Conservation (phyloP, 2,113 vertebrate species). For the Coregonus clupeaformis region DNA sequence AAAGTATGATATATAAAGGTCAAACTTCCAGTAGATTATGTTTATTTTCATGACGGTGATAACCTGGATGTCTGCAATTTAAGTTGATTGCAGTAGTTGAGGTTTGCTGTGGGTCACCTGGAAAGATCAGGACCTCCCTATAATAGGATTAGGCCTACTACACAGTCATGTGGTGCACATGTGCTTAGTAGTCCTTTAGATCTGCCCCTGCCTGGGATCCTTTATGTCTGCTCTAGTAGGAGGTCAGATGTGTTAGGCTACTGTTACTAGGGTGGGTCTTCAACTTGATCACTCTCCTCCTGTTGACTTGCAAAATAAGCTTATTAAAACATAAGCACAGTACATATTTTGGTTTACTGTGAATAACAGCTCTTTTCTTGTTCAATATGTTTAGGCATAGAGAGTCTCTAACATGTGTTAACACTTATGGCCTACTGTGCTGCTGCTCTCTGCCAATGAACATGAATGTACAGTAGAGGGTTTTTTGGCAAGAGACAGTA, state of each 20-base stretch:
- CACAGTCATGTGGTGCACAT: slow-evolving; percentile 9
- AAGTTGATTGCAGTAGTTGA: neutral
- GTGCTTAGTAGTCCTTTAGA: neutral
- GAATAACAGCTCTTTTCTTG: neutral
- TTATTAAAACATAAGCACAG: too few relatives aligned
- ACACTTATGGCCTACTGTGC: neutral
- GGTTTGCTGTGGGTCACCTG: neutral
- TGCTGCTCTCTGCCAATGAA: neutral
- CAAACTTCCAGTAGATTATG: neutral
- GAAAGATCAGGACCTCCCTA: neutral
- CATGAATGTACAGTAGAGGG: neutral
- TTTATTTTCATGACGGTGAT: neutral
- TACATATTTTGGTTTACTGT: too few relatives aligned
- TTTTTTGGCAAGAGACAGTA: neutral
- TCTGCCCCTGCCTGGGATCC: neutral
- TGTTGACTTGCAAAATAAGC: neutral
- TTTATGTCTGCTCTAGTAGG: neutral
- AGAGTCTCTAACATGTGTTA: neutral
- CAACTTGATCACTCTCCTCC: neutral
- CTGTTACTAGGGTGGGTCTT: neutral
- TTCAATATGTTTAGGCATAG: neutral
- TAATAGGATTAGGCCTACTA: slow-evolving; percentile 12
- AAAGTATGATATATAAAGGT: neutral
- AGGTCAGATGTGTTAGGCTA: neutral
- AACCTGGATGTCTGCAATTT: neutral